Conservation (phyloP, 2,797 vertebrate species). For the Enteromius treurensis region DNA sequence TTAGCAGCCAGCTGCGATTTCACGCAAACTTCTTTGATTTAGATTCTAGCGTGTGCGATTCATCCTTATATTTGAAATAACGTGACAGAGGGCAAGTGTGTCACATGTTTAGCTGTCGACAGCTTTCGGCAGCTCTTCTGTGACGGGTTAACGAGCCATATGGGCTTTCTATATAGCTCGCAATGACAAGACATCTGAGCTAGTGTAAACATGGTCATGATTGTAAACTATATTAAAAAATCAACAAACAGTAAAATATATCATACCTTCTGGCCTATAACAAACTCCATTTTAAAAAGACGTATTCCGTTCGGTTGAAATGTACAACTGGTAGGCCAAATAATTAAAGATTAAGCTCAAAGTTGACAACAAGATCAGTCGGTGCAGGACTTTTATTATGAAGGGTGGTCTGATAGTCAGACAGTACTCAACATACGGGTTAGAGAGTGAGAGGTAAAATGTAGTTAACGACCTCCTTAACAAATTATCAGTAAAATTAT, state of each 20-base stretch:
- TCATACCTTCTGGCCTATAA: slow-evolving; percentile 16
- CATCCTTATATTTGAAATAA: background rate
- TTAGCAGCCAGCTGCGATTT: slow-evolving; percentile 7
- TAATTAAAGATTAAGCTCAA: slow-evolving; percentile 41
- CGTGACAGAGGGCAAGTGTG: background rate
- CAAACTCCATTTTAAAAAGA: slow-evolving; percentile 24
- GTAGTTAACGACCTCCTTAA: background rate
- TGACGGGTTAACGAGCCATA: background rate
- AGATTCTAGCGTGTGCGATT: background rate
- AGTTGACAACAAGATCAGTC: slow-evolving; percentile 1
- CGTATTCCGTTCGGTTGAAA: background rate
- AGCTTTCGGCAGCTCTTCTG: slow-evolving; percentile 2
- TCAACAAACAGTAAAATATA: background rate
- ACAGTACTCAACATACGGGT: background rate
- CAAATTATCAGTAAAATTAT: background rate
- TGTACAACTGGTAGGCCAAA: slow-evolving; percentile 6
- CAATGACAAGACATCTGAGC: background rate
- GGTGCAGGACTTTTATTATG: slow-evolving; percentile 36
- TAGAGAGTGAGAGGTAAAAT: background rate
- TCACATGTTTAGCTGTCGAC: slow-evolving; percentile 3
- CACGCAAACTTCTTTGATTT: background rate
- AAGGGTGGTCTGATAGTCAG: background rate
- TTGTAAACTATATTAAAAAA: background rate
- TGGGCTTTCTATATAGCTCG: slow-evolving; percentile 9
- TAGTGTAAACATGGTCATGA: slow-evolving; percentile 6